Evolutionary conservation across 1,140 invertebrate species (phyloP), one percentile per base, ranked within the genome.

Genomic region (Drosophila hydei): DNA sequence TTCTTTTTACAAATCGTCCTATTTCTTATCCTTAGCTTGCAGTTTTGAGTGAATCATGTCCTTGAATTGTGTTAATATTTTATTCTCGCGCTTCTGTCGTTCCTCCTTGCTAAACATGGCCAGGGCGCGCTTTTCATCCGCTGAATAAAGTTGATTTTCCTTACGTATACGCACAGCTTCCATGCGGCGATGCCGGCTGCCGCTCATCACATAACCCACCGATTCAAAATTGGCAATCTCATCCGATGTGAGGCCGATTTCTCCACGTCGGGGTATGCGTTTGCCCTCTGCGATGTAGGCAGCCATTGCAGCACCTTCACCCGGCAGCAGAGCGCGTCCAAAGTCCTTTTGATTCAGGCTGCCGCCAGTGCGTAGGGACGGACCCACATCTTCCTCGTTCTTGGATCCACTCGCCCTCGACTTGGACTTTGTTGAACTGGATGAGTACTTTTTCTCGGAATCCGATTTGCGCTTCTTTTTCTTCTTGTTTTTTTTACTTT

Each of bases 121-220:
- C 54, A 99, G 93, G 7, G 98, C 98, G 77, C 99, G 93, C 92
- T 99, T 99, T 92, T 99, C 99, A 92, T 99, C 99, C 3, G 99
- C 99, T 18, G 98, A 99, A 93, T 99, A 99, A 92, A 99, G 98
- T 93, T 99, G 98, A 93, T 99, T 99, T 93, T 99, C 99, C 91
- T 99, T 99, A 76, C 99, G 94, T 52, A 99, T 96, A 93, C 99
- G 97, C 1, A 99, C 99, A 81, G 99, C 99, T 93, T 99, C 99
- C 99, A 99, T 99, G 67, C 98, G 95, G 9, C 99, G 96, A 94
- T 99, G 99, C 87, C 99, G 96, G 85, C 97, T 98, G 19, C 99
- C 99, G 92, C 97, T 99, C 99, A 99, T 99, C 0, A 99, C 98
- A 88, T 97, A 97, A 12, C 99, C 99, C 12, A 98, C 97, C n/a